Evolutionary conservation across 2,113 vertebrate species (phyloP), one percentile per base, ranked within the genome.

Genomic region (Tragulus kanchil): DNA sequence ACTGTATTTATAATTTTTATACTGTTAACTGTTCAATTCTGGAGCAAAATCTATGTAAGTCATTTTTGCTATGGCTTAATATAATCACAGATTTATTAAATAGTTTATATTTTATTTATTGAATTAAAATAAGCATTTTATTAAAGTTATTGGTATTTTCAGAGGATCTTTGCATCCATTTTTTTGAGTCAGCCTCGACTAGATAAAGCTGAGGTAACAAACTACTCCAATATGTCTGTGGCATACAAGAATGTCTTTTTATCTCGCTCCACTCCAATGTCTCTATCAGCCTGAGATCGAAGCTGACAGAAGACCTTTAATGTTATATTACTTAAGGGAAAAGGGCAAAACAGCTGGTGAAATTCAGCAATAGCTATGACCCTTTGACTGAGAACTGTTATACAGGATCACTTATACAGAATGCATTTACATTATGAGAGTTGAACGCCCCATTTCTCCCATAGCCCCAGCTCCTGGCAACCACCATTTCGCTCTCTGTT

Each of bases 71-170:
- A 77, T 25, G 25, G 14, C 64, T 83, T 89, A 81, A 71, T 92
- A 79, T 71, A 65, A 79, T 95, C 25, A 61, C 75, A n/a, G 13
- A 59, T 88, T 87, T 84, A 62, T 79, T 65, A 77, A 78, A 88
- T 81, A 75, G 50, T 85, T 77, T 78, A 61, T 8, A 89, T 93
- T 82, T 82, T 61, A 56, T 45, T 58, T 87, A 36, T 31, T 65
- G 14, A 90, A 85, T 23, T 92, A 90, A 89, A 67, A 54, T 13
- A 79, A 95, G 78, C 56, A 36, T 90, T 93, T 88, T 84, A 65
- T 59, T 92, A 50, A 81, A 86, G 12, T 61, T 85, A 26, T 58
- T 69, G 16, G 48, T 64, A 69, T 62, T 54, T 93, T 93, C 59
- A 85, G 79, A 93, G 81, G 12, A 75, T 73, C 6, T 90, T 81